These are phyloP conservation scores for Acromyrmex charruanus DNA, from an alignment of 1,140 invertebrate genomes.

Conservation along the genomic window DNA sequence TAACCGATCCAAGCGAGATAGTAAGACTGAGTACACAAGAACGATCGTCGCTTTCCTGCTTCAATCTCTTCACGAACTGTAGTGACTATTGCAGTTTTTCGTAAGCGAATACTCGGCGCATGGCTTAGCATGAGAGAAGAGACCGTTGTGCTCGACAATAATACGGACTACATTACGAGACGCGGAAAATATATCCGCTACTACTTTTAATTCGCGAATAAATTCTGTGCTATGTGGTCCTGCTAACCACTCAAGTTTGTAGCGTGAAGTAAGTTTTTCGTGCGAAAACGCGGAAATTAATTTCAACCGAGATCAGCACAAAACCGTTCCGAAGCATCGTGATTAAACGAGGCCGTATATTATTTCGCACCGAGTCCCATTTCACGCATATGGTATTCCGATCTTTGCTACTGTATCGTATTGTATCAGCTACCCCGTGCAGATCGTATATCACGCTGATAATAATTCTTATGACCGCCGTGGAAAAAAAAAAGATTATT, in stretches of 20 bases:
- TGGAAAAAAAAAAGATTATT: slow-evolving; percentile 40
- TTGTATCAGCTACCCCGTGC: slow-evolving; percentile 50
- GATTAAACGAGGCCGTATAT: slow-evolving; percentile 54
- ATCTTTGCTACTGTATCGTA: slow-evolving; percentile 59
- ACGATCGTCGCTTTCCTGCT: slow-evolving; percentile 62
- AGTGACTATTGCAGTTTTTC: slow-evolving; percentile 64
- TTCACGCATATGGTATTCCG: slow-evolving; percentile 58
- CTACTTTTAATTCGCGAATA: slow-evolving; percentile 56
- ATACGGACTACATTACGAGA: slow-evolving; percentile 48
- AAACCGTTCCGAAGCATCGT: slow-evolving; percentile 22
- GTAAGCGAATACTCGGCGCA: neutral
- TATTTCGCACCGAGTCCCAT: slow-evolving; percentile 10
- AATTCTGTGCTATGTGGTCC: slow-evolving; percentile 24
- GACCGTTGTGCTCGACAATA: slow-evolving; percentile 20
- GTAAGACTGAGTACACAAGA: slow-evolving; percentile 67
- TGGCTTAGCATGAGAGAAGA: slow-evolving; percentile 7
- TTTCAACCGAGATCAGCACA: slow-evolving; percentile 52
- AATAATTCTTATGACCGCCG: slow-evolving; percentile 62
- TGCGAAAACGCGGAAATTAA: slow-evolving; percentile 47
- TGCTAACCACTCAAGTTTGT: neutral
- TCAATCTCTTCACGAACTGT: slow-evolving; percentile 47
- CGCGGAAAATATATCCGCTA: slow-evolving; percentile 24
- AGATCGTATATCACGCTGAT: slow-evolving; percentile 60
- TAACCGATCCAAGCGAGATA: slow-evolving; percentile 57
- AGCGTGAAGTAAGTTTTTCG: slow-evolving; percentile 28